Conservation (phyloP, 2,888 invertebrate genomes). For the Elmis aenea region DNA sequence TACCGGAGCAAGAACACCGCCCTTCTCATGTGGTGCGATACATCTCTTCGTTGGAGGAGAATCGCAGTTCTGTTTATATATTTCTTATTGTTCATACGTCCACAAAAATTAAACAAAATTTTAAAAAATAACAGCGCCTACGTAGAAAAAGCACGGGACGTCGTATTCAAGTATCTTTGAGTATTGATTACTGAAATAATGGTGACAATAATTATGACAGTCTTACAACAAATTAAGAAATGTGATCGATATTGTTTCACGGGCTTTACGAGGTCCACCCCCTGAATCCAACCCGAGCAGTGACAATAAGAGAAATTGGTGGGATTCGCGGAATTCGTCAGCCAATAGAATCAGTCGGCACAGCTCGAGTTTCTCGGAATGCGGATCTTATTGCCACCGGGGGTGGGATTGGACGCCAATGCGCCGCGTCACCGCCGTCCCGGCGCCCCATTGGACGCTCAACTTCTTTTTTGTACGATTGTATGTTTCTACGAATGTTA, state of each 20-base stretch:
- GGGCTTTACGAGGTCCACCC: constrained; percentile 17
- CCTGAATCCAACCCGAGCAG: constrained; percentile 31
- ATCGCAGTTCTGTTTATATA: constrained; percentile 16
- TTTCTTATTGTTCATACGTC: too few species aligned
- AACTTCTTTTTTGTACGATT: constrained; percentile 39
- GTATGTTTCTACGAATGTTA: constrained; percentile 30
- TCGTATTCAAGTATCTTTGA: too few species aligned
- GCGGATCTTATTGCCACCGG: constrained; percentile 44
- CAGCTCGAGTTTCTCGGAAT: constrained; percentile 44
- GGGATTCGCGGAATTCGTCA: constrained; percentile 42
- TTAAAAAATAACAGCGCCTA: too few species aligned
- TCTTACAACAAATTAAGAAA: too few species aligned
- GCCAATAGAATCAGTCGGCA: constrained; percentile 44
- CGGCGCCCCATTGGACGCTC: constrained; percentile 38
- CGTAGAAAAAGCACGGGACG: too few species aligned
- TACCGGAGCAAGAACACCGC: constrained; percentile 40
- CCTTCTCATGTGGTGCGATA: constrained; percentile 40
- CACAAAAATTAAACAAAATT: too few species aligned
- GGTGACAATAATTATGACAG: too few species aligned
- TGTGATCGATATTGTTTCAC: not conserved
- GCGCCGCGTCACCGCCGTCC: constrained; percentile 35
- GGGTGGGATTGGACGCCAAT: constrained; percentile 39
- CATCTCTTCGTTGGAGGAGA: constrained; percentile 19
- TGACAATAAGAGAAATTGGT: constrained; percentile 47
- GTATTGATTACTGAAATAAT: too few species aligned